Evolutionary conservation across 2,888 invertebrate species (phyloP), one percentile per base, ranked within the genome.

Genomic region (Netelia virgata): DNA sequence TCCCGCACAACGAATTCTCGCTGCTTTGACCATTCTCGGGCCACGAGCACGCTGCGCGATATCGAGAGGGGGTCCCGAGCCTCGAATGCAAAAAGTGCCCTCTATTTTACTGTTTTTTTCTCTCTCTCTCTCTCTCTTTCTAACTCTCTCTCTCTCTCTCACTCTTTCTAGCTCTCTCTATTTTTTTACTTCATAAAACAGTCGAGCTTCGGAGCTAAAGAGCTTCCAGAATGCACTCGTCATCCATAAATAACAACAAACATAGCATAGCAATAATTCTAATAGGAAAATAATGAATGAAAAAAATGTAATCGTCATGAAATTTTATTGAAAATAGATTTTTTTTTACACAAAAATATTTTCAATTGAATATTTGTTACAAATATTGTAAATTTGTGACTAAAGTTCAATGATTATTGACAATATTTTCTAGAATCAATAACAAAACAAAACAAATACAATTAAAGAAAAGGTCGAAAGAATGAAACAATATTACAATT

Each of bases 1-100:
- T 47, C 47, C 10, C 47, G 69, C 53, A 63, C 69, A 69, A 77
- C 77, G n/a, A 11, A 50, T 50, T 11, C 50, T n/a, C 50, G 50
- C 50, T n/a, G 14, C 11, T 50, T 28, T 28, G 28, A 28, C 28
- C 28, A 5, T 28, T 28, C 28, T 28, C 28, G 28, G 28, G 28
- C 28, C 28, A 11, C 14, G 47, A 47, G 47, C 14, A 47, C 14
- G 14, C 14, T 47, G 47, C 14, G 14, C 47, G 14, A 47, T 14
- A 47, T 47, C 10, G 47, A 10, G 47, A 47, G 47, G 14, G 47
- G 47, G 14, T 47, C 14, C 14, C 3, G 14, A 47, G 47, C 47
- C 14, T 10, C 47, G 28, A 11, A 47, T 47, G 14, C 47, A 47
- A 47, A 43, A 47, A 47, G 10, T 47, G 47, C 47, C 14, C 47